These are phyloP conservation scores for Carcina quercana DNA, from an alignment of 2,888 invertebrate species.

Conservation along the genomic window DNA sequence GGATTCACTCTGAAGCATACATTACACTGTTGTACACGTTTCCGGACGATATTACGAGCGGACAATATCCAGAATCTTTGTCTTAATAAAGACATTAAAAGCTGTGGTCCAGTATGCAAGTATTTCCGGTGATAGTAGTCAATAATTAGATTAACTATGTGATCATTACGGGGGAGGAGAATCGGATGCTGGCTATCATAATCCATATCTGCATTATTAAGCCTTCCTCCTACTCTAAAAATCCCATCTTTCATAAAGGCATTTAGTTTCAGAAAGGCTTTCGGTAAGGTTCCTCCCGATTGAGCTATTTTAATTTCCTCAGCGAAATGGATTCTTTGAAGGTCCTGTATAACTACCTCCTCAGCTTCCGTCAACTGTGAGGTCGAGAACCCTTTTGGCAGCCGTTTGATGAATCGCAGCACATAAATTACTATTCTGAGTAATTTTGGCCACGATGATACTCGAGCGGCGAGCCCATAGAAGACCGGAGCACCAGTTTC, in stretches of 20 bases:
- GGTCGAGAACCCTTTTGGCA: not conserved
- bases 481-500: not conserved
- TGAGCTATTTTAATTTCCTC: not conserved
- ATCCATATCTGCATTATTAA: constrained; percentile 2
- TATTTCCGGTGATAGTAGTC: constrained; percentile 4
- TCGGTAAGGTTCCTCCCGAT: not conserved
- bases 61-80: constrained; percentile 9
- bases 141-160: constrained; percentile 3
- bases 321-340: not conserved
- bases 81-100: constrained; percentile 5
- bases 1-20: constrained; percentile 5
- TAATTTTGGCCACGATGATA: constrained; percentile 7
- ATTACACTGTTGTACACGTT: not conserved
- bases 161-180: not conserved
- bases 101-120: constrained; percentile 9
- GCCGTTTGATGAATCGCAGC: constrained; percentile 4
- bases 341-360: not conserved
- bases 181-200: constrained; percentile 1
- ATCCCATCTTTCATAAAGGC: not conserved
- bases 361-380: constrained; percentile 5
- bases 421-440: constrained; percentile 7
- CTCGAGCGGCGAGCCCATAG: not conserved
- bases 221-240: constrained; percentile 2
- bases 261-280: not conserved
- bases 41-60: not conserved